Percentiles rank a stretch among this genome's conserved stretches.
Evolutionary conservation across 1,140 invertebrate genomes (phyloP).

Genomic region (Coenobita brevimanus): DNA sequence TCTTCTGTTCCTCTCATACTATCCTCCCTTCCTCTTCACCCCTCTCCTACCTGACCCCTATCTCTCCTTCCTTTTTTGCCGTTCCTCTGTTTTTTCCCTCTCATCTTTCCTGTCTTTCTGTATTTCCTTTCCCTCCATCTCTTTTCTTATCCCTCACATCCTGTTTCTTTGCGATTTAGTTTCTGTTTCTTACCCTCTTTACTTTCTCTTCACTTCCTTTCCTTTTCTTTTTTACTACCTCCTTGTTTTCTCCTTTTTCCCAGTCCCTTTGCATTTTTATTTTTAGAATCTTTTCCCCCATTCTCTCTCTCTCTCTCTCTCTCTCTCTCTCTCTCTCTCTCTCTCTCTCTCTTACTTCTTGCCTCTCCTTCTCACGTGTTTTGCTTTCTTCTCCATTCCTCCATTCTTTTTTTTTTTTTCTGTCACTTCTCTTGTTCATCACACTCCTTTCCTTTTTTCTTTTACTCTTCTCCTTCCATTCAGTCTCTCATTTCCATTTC

Average conservation of each 20-base stretch:
- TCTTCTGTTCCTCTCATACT: neutral
- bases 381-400: neutral
- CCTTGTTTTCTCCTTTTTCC: too few relatives aligned
- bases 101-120: constrained; percentile 6
- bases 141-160: neutral
- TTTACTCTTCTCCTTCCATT: too few relatives aligned
- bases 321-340: constrained; percentile 14
- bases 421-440: too few relatives aligned
- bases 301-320: constrained; percentile 16
- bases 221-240: neutral
- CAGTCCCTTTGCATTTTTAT: too few relatives aligned
- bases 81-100: neutral
- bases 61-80: neutral
- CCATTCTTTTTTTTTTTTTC: neutral
- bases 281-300: too few relatives aligned
- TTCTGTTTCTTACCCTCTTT: neutral
- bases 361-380: neutral
- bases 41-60: neutral
- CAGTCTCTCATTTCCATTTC: too few relatives aligned
- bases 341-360: neutral
- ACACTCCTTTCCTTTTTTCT: too few relatives aligned
- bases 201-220: neutral
- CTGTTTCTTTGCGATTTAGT: neutral
- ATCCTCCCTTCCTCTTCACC: neutral
- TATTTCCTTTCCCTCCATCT: neutral